These are phyloP conservation scores for Lepidothrix coronata DNA, from an alignment of 2,113 vertebrate species.

Conservation along the genomic window DNA sequence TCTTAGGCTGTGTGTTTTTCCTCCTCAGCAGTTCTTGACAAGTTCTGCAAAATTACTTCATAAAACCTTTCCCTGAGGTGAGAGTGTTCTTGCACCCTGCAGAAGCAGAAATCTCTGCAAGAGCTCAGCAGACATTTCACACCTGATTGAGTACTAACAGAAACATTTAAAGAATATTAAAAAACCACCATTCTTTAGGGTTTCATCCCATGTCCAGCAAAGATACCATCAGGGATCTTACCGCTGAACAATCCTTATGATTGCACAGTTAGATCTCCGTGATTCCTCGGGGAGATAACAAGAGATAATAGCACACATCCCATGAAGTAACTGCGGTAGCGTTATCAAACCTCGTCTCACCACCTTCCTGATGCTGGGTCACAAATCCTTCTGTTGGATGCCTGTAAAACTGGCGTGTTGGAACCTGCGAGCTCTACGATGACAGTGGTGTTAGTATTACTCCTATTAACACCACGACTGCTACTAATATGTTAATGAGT, in stretches of 20 bases:
- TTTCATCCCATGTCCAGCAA: not conserved
- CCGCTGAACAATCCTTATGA: not conserved
- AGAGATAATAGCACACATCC: not conserved
- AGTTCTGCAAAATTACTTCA: not conserved
- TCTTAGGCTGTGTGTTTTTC: not conserved
- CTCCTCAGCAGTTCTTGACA: not conserved
- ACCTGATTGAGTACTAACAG: not conserved
- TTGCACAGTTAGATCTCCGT: not conserved
- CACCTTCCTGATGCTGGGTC: not conserved
- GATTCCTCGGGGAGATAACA: not conserved
- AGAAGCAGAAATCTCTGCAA: not conserved
- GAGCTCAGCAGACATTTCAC: not conserved
- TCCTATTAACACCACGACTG: not conserved
- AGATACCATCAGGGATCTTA: not conserved
- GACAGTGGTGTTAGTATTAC: not conserved
- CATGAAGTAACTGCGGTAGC: not conserved
- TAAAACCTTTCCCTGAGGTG: not conserved
- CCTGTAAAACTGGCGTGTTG: not conserved
- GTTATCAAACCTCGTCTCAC: not conserved
- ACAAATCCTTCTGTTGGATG: not conserved
- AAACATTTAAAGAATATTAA: not conserved
- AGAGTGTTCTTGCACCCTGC: not conserved
- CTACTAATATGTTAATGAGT: conserved; percentile 52
- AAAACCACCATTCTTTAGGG: not conserved
- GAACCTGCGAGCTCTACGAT: not conserved